A percentile compares a stretch with the other conserved stretches of the same genome.
phyloP scores from a whole-genome alignment of 2,113 vertebrate genomes.

The Gopherus flavomarginatus region DNA sequence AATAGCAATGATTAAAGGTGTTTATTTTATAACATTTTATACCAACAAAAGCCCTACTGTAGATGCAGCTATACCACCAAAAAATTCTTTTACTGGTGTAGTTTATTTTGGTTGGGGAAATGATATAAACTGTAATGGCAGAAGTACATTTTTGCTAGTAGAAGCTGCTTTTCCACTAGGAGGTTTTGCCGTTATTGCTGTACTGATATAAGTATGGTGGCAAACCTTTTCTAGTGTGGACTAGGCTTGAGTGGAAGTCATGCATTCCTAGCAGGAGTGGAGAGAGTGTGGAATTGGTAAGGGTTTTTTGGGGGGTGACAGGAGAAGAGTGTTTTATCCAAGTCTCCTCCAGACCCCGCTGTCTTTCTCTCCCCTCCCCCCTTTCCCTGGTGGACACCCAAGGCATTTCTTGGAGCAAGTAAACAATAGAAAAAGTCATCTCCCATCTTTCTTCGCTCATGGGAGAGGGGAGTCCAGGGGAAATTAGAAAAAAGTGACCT shows the following conservation, averaged over 20 bases:
- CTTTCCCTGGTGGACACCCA: neutral
- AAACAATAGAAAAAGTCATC: neutral
- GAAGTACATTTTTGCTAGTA: neutral
- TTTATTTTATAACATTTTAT: neutral
- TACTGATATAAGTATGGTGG: neutral
- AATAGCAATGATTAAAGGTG: neutral
- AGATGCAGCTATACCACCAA: neutral
- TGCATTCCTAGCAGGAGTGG: neutral
- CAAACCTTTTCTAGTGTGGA: neutral
- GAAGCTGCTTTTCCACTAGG: neutral
- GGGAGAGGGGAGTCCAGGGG: neutral
- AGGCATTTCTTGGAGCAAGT: neutral
- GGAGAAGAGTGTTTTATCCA: constrained; percentile 19
- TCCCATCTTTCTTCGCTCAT: neutral
- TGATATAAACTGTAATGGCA: neutral
- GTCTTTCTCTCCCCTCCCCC: neutral
- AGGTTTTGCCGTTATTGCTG: neutral
- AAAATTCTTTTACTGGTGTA: neutral
- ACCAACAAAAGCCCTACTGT: neutral
- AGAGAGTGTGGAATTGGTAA: constrained; percentile 40
- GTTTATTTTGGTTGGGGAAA: neutral
- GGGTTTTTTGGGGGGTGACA: neutral
- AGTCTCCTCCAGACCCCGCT: neutral
- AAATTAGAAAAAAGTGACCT: neutral
- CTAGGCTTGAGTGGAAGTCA: constrained; percentile 30